Conservation (phyloP, 2,797 vertebrate genomes). For the Chloroceryle amazona region DNA sequence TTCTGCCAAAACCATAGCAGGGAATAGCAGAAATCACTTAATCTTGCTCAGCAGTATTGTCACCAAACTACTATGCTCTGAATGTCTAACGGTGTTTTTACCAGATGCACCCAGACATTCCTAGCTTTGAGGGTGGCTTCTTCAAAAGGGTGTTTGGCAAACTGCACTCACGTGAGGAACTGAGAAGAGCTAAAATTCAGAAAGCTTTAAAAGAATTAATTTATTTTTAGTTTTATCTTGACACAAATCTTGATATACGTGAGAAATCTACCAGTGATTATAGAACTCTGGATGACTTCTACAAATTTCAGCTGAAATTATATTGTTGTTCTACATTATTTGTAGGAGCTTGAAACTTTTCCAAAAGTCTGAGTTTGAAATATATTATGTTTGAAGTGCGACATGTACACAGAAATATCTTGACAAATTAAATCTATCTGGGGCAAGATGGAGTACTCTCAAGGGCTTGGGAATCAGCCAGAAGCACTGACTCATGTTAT, state of each 20-base stretch:
- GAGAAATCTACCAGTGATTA: not conserved
- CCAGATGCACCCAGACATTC: not conserved
- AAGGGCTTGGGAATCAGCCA: conserved; percentile 39
- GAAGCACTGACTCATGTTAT: conserved; percentile 3
- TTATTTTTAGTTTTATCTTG: not conserved
- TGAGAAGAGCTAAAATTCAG: not conserved
- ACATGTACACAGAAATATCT: not conserved
- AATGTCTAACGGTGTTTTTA: not conserved
- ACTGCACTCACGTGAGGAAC: not conserved
- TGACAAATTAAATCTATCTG: conserved; percentile 13
- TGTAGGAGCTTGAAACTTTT: not conserved
- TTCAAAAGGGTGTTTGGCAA: not conserved
- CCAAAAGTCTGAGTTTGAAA: conserved; percentile 8
- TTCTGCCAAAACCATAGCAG: conserved; percentile 14
- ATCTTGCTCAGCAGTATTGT: not conserved
- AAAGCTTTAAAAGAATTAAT: not conserved
- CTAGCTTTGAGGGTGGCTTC: not conserved
- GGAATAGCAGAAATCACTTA: not conserved
- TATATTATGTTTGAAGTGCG: not conserved
- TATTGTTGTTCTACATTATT: not conserved
- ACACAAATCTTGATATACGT: not conserved
- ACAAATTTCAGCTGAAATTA: conserved; percentile 5
- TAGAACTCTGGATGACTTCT: not conserved
- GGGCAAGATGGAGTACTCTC: conserved; percentile 2
- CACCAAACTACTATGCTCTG: not conserved